These are phyloP conservation scores for Allacma fusca DNA, from an alignment of 2,888 invertebrate species.

Conservation along the genomic window DNA sequence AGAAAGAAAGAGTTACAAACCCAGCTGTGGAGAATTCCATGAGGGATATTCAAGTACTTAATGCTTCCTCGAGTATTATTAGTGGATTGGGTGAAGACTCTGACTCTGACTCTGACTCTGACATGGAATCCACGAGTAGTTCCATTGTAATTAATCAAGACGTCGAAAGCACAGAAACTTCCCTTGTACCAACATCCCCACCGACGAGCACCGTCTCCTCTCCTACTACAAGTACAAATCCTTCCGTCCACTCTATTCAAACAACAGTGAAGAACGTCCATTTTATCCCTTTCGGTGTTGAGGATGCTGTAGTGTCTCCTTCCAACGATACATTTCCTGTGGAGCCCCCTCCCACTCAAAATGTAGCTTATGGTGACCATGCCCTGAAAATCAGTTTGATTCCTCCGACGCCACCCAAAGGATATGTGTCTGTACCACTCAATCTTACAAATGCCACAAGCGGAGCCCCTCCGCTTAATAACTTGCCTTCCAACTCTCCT, in stretches of 20 bases:
- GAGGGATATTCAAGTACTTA: slow-evolving; percentile 1
- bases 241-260: slow-evolving; percentile 49
- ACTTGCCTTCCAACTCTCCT: background rate
- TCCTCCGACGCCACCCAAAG: slow-evolving; percentile 46
- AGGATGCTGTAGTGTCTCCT: slow-evolving; percentile 75
- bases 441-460: background rate
- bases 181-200: background rate
- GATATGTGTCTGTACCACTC: slow-evolving; percentile 25
- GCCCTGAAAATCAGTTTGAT: slow-evolving; percentile 49
- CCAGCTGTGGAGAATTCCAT: slow-evolving; percentile 18
- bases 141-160: slow-evolving; percentile 40
- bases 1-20: background rate
- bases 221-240: slow-evolving; percentile 51
- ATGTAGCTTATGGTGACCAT: slow-evolving; percentile 44
- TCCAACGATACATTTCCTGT: slow-evolving; percentile 33
- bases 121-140: slow-evolving; percentile 8
- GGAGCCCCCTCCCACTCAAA: slow-evolving; percentile 54
- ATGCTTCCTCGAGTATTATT: slow-evolving; percentile 23
- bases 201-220: background rate
- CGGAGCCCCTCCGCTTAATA: background rate
- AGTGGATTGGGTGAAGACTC: slow-evolving; percentile 34
- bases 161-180: slow-evolving; percentile 44
- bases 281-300: slow-evolving; percentile 86
- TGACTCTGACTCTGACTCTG: slow-evolving; percentile 35
- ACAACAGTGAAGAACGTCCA: slow-evolving; percentile 50